Conservation (phyloP, 1,140 invertebrate genomes). For the Drosophila pallidifrons region DNA sequence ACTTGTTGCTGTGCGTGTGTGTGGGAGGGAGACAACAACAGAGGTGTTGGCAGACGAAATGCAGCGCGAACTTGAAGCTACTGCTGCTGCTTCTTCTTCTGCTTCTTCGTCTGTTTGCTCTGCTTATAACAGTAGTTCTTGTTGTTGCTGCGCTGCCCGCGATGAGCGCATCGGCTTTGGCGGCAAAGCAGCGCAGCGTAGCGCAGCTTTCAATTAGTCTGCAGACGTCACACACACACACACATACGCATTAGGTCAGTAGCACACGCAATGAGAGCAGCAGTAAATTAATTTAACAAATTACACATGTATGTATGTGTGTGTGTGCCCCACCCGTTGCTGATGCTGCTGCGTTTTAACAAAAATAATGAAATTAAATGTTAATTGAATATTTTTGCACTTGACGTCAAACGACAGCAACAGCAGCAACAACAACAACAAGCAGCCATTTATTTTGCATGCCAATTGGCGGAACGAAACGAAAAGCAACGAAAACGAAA, state of each 20-base stretch:
- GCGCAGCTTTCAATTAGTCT: slow-evolving; percentile 72
- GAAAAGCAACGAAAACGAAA: neutral
- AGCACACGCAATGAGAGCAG: slow-evolving; percentile 50
- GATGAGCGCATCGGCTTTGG: slow-evolving; percentile 70
- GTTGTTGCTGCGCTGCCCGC: slow-evolving; percentile 7
- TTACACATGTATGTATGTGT: slow-evolving; percentile 36
- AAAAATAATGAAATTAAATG: slow-evolving; percentile 40
- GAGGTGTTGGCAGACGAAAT: slow-evolving; percentile 12
- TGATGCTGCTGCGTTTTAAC: slow-evolving; percentile 18
- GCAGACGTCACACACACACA: slow-evolving; percentile 41
- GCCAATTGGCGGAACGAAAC: slow-evolving; percentile 17
- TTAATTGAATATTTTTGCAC: slow-evolving; percentile 57
- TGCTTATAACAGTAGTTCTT: slow-evolving; percentile 24
- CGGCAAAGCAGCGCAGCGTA: slow-evolving; percentile 33
- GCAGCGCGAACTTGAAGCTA: slow-evolving; percentile 33
- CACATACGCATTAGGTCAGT: slow-evolving; percentile 10
- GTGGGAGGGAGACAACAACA: slow-evolving; percentile 1
- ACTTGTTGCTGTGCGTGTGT: neutral
- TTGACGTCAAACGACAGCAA: slow-evolving; percentile 40
- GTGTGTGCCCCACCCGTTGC: slow-evolving; percentile 29
- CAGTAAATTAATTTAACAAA: slow-evolving; percentile 80
- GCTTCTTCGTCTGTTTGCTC: slow-evolving; percentile 7
- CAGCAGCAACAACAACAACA: slow-evolving; percentile 25
- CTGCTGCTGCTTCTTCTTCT: slow-evolving; percentile 4
- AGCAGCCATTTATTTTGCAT: slow-evolving; percentile 36